phyloP scores from a whole-genome alignment of 2,113 vertebrate species.

The Centropristis striata region DNA sequence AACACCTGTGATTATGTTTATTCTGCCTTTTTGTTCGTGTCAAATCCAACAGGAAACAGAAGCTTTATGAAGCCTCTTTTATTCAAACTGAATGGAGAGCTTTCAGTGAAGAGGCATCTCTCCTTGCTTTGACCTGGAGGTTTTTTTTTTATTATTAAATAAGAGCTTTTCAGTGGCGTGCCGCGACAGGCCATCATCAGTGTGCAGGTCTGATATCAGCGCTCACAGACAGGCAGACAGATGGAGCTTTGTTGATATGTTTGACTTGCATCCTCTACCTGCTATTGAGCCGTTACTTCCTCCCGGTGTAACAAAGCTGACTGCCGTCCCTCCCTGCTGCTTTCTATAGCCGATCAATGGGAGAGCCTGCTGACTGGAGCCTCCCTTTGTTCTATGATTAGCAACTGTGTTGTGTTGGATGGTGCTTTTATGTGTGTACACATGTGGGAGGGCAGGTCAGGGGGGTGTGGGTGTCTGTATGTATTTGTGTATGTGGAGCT shows the following conservation, averaged over 20 bases:
- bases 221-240: slow-evolving; percentile 34
- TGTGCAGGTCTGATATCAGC: slow-evolving; percentile 24
- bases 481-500: slow-evolving; percentile 31
- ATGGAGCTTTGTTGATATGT: slow-evolving; percentile 54
- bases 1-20: slow-evolving; percentile 46
- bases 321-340: slow-evolving; percentile 48
- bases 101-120: slow-evolving; percentile 21
- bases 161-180: slow-evolving; percentile 36
- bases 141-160: slow-evolving; percentile 5
- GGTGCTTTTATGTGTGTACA: slow-evolving; percentile 62
- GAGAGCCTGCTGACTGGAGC: slow-evolving; percentile 68
- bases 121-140: slow-evolving; percentile 5
- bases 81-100: slow-evolving; percentile 40
- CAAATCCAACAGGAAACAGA: slow-evolving; percentile 38
- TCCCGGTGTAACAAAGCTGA: slow-evolving; percentile 70
- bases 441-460: slow-evolving; percentile 53
- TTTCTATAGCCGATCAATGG: slow-evolving; percentile 68
- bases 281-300: slow-evolving; percentile 55
- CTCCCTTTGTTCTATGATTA: slow-evolving; percentile 80
- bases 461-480: slow-evolving; percentile 41
- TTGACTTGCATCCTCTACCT: slow-evolving; percentile 70
- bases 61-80: slow-evolving; percentile 46
- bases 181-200: slow-evolving; percentile 49
- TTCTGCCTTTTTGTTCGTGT: slow-evolving; percentile 28
- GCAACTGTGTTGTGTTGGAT: slow-evolving; percentile 49